Evolutionary conservation across 2,888 invertebrate species (phyloP).

Genomic region (Phengaris arion): DNA sequence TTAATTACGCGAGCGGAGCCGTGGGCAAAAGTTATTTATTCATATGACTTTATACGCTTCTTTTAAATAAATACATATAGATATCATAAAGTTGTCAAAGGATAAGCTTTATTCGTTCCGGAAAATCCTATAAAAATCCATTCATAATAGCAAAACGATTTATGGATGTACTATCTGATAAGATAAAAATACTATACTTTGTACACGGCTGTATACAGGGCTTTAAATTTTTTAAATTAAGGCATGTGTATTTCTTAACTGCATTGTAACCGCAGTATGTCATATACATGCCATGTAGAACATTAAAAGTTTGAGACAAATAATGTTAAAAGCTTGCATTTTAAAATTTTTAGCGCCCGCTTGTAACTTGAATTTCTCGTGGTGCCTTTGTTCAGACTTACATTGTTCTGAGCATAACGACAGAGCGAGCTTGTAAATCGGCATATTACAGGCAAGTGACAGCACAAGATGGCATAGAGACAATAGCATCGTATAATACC

Average conservation of each 20-base stretch:
- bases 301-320: background rate
- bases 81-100: background rate
- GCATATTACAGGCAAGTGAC: slow-evolving; percentile 32
- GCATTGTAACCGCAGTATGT: background rate
- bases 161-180: background rate
- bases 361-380: background rate
- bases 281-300: background rate
- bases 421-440: slow-evolving; percentile 29
- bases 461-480: slow-evolving; percentile 29
- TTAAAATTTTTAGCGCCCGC: slow-evolving; percentile 12
- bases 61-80: background rate
- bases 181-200: too few relatives aligned
- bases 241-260: background rate
- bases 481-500: slow-evolving; percentile 29
- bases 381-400: slow-evolving; percentile 11
- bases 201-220: too few relatives aligned
- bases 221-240: background rate
- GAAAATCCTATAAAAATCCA: background rate
- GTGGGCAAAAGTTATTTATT: too few relatives aligned
- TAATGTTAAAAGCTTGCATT: slow-evolving; percentile 10
- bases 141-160: background rate
- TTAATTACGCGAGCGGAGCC: too few relatives aligned
- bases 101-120: slow-evolving; percentile 16
- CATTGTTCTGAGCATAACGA: slow-evolving; percentile 21
- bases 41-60: too few relatives aligned